Conservation (phyloP, 2,113 vertebrate species). For the Hiodon alosoides region DNA sequence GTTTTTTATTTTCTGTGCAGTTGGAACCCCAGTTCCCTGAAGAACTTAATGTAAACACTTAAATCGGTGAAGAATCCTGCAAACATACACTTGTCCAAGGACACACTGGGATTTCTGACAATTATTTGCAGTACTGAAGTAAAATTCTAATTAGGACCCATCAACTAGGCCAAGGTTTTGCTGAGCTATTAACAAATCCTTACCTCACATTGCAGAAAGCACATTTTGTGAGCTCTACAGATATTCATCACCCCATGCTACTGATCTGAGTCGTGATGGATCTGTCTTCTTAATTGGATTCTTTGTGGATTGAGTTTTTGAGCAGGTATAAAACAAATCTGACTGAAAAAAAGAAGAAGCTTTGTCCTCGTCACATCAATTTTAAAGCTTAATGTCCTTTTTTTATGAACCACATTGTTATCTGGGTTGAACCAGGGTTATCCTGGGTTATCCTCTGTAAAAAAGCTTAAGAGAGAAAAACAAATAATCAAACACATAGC, state of each 20-base stretch:
- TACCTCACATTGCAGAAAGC: neutral
- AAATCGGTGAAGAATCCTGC: neutral
- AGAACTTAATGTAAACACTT: neutral
- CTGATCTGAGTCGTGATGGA: neutral
- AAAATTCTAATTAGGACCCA: neutral
- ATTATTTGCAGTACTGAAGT: neutral
- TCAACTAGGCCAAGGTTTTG: neutral
- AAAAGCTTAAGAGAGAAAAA: no score
- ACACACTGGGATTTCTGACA: neutral
- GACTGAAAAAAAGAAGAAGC: neutral
- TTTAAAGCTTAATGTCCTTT: no score
- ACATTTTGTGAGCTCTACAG: neutral
- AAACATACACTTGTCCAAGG: neutral
- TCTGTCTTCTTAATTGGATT: neutral
- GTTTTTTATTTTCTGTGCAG: neutral
- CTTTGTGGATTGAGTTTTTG: neutral
- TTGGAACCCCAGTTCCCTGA: neutral
- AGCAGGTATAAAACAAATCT: constrained; percentile 1
- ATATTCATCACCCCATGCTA: neutral
- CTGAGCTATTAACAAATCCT: neutral
- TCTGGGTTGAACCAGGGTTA: no score
- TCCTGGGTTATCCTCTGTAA: no score
- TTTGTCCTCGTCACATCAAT: no score
- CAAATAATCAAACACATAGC: no score
- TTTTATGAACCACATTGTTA: no score